Evolutionary conservation across 1,140 invertebrate genomes (phyloP), one percentile per base, ranked within the genome.

Genomic region (Branchinecta lynchi): DNA sequence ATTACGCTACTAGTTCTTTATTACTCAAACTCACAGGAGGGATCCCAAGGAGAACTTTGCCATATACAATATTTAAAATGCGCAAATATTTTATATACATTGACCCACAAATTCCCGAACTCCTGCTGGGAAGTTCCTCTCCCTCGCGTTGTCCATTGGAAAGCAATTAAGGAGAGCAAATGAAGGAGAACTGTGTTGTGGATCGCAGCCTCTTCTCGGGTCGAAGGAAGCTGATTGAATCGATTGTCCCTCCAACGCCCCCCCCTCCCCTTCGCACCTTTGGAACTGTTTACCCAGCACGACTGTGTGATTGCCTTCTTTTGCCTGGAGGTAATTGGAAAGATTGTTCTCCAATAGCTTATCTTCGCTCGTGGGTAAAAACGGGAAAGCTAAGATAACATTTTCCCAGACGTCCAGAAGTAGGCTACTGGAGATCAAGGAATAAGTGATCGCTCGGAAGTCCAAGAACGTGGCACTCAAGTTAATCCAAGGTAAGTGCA

Each of bases 401-500:
- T 32, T 32, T 32, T 32, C 32, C 32, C 32, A 32, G 32, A 1
- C 32, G 32, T 5, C 32, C 32, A 32, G 32, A 32, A 32, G 32
- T 32, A n/a, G n/a, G n/a, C n/a, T n/a, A 32, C 32, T 32, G 32
- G 32, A 32, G 32, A 32, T 32, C 32, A 32, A 32, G 32, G 32
- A 32, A 32, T 32, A 32, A 32, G 32, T 32, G 5, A 32, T 32
- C 32, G 32, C 32, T 32, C 12, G 12, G 43, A 32, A 10, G 66
- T 44, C 44, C 15, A 68, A 45, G 44, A 68, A 68, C 44, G 46
- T 45, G 43, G 44, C 43, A 68, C 46, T 21, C 12, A 43, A 7
- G 67, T 67, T 12, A 67, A 67, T n/a, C 17, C 15, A 67, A 67
- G 43, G 17, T n/a, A 67, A 15, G 43, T 45, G 46, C 20, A 65